Evolutionary conservation across 2,113 vertebrate genomes (phyloP).

Genomic region (Atherinomorus stipes): DNA sequence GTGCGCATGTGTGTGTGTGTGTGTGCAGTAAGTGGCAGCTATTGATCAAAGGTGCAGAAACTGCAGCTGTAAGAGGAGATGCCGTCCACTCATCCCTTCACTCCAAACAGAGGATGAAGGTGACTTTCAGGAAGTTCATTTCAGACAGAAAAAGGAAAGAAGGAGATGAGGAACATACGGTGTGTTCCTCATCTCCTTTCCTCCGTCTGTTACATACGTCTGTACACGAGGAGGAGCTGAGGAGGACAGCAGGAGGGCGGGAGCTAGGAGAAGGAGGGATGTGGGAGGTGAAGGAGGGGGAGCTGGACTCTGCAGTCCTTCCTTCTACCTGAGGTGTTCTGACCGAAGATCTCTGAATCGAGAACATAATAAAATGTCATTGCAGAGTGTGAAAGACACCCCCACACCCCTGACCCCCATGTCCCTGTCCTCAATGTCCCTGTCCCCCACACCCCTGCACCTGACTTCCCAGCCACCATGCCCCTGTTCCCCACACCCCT

Average conservation of each 20-base stretch:
- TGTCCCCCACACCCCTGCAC: too few relatives aligned
- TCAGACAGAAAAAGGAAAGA: slow-evolving; percentile 1
- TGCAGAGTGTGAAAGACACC: slow-evolving; percentile 73
- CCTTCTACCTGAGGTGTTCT: slow-evolving; percentile 16
- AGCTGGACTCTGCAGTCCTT: slow-evolving; percentile 24
- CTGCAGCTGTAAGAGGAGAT: slow-evolving; percentile 69
- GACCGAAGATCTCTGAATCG: slow-evolving; percentile 76
- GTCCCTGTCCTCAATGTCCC: not conserved
- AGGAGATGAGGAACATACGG: not conserved
- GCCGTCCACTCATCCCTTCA: slow-evolving; percentile 39
- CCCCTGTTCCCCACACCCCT: too few relatives aligned
- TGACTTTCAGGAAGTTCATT: slow-evolving; percentile 78
- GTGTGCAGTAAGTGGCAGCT: slow-evolving; percentile 31
- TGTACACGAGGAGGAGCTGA: not conserved
- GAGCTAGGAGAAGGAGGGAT: slow-evolving; percentile 13
- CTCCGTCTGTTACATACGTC: too few relatives aligned
- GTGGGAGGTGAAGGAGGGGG: slow-evolving; percentile 38
- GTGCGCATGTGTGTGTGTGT: slow-evolving; percentile 20
- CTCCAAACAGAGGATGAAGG: slow-evolving; percentile 65
- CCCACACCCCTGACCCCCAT: slow-evolving; percentile 25
- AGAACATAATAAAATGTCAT: slow-evolving; percentile 80
- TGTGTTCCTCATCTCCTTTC: too few relatives aligned
- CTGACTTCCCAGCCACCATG: too few relatives aligned
- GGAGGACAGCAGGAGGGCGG: too few relatives aligned
- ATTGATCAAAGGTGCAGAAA: slow-evolving; percentile 71